Evolutionary conservation across 1,140 invertebrate species (phyloP), one percentile per base, ranked within the genome.

Genomic region (Lasioglossum albipes): DNA sequence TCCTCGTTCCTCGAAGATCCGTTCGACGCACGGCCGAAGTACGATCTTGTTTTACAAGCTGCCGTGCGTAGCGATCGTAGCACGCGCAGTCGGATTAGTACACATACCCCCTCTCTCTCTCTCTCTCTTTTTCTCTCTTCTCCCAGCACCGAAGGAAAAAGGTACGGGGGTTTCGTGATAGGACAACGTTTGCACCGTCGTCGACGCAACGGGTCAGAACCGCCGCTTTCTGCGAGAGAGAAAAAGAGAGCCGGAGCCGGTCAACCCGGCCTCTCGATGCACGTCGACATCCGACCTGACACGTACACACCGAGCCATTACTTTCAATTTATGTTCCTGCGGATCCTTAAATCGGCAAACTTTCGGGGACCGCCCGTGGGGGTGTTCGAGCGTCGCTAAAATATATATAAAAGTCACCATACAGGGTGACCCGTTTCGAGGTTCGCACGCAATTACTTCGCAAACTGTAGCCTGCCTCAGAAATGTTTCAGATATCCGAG

Each of bases 241-340:
- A 59, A 0, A 57, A 5, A 16, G 16, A 16, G 20, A 13, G 52
- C 42, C 18, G 54, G 31, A 18, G 1, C 57, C 66, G 81, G 81
- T 86, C 84, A 82, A 78, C 64, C 62, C 65, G 57, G 52, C 62
- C n/a, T 62, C 68, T 62, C 68, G 20, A 73, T 84, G 54, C 75
- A 81, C 78, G 79, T 61, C 79, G 84, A 83, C 87, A 84, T 85
- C 82, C 87, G 84, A 86, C 74, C 80, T 86, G 79, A 86, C 76
- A 82, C 84, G 84, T 81, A 85, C 72, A 87, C 82, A 66, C 71
- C 77, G 71, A 70, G 74, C 90, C 90, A 92, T 92, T 92, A 91
- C 89, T 92, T 92, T 92, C 91, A 92, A 92, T 93, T 93, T 92
- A 92, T 92, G 91, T 88, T 84, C 84, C 86, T 82, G 77, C 76